Evolutionary conservation across 2,797 vertebrate genomes (phyloP), one percentile per base, ranked within the genome.

Genomic region (Kryptopterus vitreolus): DNA sequence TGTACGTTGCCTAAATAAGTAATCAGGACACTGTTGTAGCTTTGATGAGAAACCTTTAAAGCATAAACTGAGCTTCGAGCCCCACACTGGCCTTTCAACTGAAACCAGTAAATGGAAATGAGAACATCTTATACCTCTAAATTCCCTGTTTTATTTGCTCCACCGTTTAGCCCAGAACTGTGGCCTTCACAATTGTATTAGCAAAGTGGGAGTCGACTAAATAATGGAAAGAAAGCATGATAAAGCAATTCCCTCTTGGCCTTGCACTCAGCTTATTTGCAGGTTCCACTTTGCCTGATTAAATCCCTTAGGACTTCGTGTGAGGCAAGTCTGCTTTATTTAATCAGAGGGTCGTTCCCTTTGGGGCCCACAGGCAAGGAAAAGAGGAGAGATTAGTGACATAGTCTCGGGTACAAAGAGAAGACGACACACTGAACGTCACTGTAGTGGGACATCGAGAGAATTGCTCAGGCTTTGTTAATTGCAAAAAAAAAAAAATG

Each of bases 221-320:
- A 80, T 75, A 68, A 80, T 55, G 66, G 48, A 78, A 63, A 75
- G 61, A 72, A 79, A 76, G 79, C 59, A 22, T 48, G 69, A 80
- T 82, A 81, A 83, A 77, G 71, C 10, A 18, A 73, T 81, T 85
- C 82, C 80, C 82, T 75, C 65, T 55, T 61, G 78, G 76, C 66
- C 46, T 38, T 38, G 26, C 50, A 77, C 77, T 38, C 81, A 59
- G 79, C 76, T 82, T 87, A 86, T 87, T 88, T 84, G 81, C 78
- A 78, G 79, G 80, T 81, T 82, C 81, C 83, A 82, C 80, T 86
- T 72, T 87, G 83, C 80, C 82, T 84, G 85, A 87, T 85, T 86
- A 85, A 89, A 86, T 86, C 88, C 86, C 85, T 53, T 57, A 55
- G 74, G 81, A 58, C 18, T 66, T 50, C 43, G 66, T 83, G 59